A percentile compares a stretch with the other conserved stretches of the same genome.
Evolutionary conservation across 2,888 invertebrate genomes (phyloP).

Genomic region (Cataglyphis altisquamis): DNA sequence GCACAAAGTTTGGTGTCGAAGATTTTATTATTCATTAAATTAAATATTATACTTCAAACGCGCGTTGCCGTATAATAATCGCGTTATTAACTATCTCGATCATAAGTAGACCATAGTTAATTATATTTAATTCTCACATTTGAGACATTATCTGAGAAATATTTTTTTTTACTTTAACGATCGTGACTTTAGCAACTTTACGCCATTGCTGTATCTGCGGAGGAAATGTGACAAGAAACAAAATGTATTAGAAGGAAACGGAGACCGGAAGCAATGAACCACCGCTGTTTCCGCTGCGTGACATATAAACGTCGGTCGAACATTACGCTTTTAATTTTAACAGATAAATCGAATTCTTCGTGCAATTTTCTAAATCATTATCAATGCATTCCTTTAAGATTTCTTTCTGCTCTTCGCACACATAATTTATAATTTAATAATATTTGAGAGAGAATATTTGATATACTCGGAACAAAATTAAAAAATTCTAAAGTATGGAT

Average conservation of each 20-base stretch:
- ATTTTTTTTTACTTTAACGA: slow-evolving; percentile 7
- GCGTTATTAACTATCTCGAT: neutral
- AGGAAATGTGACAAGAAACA: slow-evolving; percentile 65
- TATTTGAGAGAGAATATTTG: neutral
- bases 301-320: slow-evolving; percentile 47
- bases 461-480: neutral
- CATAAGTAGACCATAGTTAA: neutral
- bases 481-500: neutral
- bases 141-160: neutral
- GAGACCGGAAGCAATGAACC: slow-evolving; percentile 68
- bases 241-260: slow-evolving; percentile 59
- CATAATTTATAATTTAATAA: neutral
- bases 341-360: slow-evolving; percentile 40
- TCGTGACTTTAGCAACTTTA: neutral
- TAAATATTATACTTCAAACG: neutral
- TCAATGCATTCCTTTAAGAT: neutral
- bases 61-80: neutral
- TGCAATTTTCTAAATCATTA: slow-evolving; percentile 3
- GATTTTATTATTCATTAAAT: neutral
- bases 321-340: slow-evolving; percentile 32
- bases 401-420: neutral
- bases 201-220: slow-evolving; percentile 1
- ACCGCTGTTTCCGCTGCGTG: slow-evolving; percentile 69
- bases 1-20: neutral
- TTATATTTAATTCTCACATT: neutral